Evolutionary conservation across 1,140 invertebrate genomes (phyloP), one percentile per base, ranked within the genome.

Genomic region (Araneus ventricosus): DNA sequence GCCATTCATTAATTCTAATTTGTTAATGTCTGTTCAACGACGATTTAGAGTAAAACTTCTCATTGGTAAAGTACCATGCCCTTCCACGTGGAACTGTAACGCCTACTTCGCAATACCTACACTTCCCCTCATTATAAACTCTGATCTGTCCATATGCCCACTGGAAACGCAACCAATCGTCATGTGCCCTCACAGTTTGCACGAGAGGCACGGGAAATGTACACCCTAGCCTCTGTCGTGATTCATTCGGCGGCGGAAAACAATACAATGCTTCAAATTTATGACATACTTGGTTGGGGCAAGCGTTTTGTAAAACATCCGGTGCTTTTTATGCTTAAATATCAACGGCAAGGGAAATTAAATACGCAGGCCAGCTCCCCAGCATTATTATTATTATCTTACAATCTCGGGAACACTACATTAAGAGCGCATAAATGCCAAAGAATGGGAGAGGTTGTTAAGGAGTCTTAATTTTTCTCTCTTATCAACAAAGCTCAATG

Each of bases 141-240:
- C 41, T 39, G 22, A 39, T 37, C 34, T 88, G 14, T 70, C 86
- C 86, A 63, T 70, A 63, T 39, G 61, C 22, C 4, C 41, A 70
- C 30, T 41, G 34, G 70, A 89, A 89, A 89, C 88, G 88, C 88
- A 89, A 89, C 67, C 88, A 79, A 89, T 89, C 70, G 88, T 79
- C 88, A 79, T 89, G 30, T 14, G 52, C 52, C 86, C 61, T 88
- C n/a, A 75, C 70, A 37, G 39, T 79, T 52, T 57, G 88, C 88
- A 89, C 88, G 88, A 89, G 45, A 89, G 20, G 20, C 61, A 59
- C 34, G 87, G 87, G 87, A 88, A 88, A 34, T 63, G 87, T 30
- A 70, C 63, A 41, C 63, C 61, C 61, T 57, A 20, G 22, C 52
- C 30, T 20, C n/a, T 27, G 70, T 45, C 61, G 88, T 89, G 88